These are phyloP conservation scores for Pterois miles DNA, from an alignment of 2,797 vertebrate genomes.

Conservation along the genomic window DNA sequence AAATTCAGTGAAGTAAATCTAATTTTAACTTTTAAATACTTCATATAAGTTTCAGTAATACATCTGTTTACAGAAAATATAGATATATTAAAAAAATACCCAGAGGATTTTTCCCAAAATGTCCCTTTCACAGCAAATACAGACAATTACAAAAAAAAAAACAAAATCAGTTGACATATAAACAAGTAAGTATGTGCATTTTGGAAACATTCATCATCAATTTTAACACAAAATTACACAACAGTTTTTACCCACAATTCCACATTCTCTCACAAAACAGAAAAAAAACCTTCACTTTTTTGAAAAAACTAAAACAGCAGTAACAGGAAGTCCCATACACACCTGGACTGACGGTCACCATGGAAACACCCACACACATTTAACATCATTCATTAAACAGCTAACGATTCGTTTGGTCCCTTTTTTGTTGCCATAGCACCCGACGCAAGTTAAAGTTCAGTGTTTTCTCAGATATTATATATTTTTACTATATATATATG, in stretches of 20 bases:
- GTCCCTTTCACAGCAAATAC: slow-evolving; percentile 25
- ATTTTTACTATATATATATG: not conserved
- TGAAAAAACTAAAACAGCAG: not conserved
- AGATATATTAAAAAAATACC: slow-evolving; percentile 5
- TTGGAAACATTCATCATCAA: not conserved
- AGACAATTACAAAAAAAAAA: not conserved
- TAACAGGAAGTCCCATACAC: not conserved
- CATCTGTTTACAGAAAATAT: slow-evolving; percentile 1
- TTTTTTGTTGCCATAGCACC: slow-evolving; percentile 5
- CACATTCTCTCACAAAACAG: not conserved
- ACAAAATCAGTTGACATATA: not conserved
- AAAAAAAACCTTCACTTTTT: not conserved
- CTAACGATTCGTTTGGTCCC: not conserved
- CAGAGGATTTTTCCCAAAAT: not conserved
- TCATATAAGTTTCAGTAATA: not conserved
- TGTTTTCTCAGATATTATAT: slow-evolving; percentile 1
- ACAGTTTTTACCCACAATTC: not conserved
- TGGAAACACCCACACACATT: not conserved
- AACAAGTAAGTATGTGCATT: not conserved
- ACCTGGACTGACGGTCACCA: not conserved
- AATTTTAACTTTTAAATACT: not conserved
- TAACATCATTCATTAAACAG: not conserved
- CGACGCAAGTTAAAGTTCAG: not conserved
- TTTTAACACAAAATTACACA: not conserved
- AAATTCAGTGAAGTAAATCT: not conserved